phyloP scores from a whole-genome alignment of 2,888 invertebrate genomes.

The Idaea aversata region DNA sequence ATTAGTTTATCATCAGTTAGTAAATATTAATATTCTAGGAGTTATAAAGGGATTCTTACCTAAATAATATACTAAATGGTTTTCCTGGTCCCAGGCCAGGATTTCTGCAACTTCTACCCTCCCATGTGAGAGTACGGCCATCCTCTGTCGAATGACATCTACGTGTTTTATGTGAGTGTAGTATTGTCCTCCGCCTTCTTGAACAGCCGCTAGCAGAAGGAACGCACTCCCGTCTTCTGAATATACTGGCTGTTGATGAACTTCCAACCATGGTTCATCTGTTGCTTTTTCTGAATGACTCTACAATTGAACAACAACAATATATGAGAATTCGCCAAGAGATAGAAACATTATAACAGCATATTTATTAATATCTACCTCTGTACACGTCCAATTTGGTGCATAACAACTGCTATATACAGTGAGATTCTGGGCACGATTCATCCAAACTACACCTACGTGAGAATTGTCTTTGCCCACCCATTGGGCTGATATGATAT shows the following conservation, averaged over 20 bases:
- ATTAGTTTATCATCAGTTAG: conserved; percentile 24
- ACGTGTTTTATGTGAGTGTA: conserved; percentile 94
- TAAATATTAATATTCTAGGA: conserved; percentile 5
- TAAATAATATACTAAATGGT: conserved; percentile 89
- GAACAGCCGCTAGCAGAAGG: conserved; percentile 89
- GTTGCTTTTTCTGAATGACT: conserved; percentile 91
- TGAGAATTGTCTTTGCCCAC: conserved; percentile 88
- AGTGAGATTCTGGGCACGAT: conserved; percentile 94
- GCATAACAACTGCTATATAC: conserved; percentile 92
- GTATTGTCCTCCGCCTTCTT: conserved; percentile 90
- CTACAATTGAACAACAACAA: conserved; percentile 56
- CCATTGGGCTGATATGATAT: conserved; percentile 96
- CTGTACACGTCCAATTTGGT: conserved; percentile 91
- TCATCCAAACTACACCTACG: conserved; percentile 95
- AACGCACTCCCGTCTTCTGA: conserved; percentile 92
- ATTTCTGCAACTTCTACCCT: conserved; percentile 91
- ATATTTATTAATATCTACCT: conserved; percentile 75
- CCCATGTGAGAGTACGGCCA: conserved; percentile 92
- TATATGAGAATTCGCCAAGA: neutral
- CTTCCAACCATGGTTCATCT: conserved; percentile 92
- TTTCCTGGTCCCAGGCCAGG: conserved; percentile 90
- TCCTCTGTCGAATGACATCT: conserved; percentile 89
- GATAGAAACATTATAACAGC: too few relatives aligned
- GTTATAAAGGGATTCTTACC: conserved; percentile 46
- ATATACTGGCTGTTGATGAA: conserved; percentile 91